Evolutionary conservation across 2,888 invertebrate species (phyloP).

Genomic region (Chaetogeoica ovagalla): DNA sequence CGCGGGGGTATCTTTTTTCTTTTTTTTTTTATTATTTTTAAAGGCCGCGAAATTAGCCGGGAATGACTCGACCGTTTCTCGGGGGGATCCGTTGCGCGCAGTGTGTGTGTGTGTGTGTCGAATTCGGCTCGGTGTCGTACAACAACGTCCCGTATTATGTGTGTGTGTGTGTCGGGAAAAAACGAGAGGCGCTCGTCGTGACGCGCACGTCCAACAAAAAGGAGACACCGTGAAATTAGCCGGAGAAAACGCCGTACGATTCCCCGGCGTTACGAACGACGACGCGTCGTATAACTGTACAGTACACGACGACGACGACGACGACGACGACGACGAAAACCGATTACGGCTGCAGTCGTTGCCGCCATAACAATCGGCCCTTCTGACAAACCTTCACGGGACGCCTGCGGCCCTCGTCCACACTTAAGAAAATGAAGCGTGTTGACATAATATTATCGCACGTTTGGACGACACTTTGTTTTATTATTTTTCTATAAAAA

Average conservation of each 20-base stretch:
- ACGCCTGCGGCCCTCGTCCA: too few relatives aligned
- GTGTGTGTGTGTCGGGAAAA: background rate
- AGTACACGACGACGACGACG: too few relatives aligned
- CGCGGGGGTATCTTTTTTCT: background rate
- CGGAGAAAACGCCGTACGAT: constrained; percentile 5
- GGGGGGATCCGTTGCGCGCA: constrained; percentile 8
- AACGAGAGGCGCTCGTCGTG: constrained; percentile 20
- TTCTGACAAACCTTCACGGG: too few relatives aligned
- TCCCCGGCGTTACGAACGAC: constrained; percentile 1
- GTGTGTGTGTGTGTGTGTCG: too few relatives aligned
- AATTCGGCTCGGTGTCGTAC: constrained; percentile 15
- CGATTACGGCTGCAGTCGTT: too few relatives aligned
- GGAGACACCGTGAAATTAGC: constrained; percentile 49
- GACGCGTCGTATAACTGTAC: background rate
- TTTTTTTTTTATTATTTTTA: constrained; percentile 18
- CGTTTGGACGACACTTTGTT: too few relatives aligned
- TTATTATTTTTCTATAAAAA: too few relatives aligned
- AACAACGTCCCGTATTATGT: too few relatives aligned
- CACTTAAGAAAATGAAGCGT: too few relatives aligned
- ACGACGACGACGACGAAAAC: too few relatives aligned
- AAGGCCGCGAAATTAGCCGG: constrained; percentile 51
- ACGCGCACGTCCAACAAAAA: constrained; percentile 2
- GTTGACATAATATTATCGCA: too few relatives aligned
- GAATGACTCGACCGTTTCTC: constrained; percentile 43
- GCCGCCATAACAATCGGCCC: too few relatives aligned